Conservation (phyloP, 2,797 vertebrate genomes). For the Anguilla marmorata region DNA sequence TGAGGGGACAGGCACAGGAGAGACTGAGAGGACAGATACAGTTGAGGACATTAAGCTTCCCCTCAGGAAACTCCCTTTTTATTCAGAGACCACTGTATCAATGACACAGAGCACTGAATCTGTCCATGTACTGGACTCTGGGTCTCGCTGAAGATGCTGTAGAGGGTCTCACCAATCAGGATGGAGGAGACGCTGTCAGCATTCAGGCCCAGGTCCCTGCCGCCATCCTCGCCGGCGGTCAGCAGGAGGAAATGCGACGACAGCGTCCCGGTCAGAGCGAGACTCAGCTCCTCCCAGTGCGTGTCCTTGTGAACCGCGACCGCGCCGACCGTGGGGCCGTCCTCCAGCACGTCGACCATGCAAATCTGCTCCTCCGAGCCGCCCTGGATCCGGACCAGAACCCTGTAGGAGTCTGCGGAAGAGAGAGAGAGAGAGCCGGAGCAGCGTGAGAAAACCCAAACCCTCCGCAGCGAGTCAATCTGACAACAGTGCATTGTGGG, state of each 20-base stretch:
- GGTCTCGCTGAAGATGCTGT: neutral
- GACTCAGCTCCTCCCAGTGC: constrained; percentile 82
- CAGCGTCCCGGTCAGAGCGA: constrained; percentile 75
- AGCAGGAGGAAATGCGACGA: constrained; percentile 79
- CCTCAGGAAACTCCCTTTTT: neutral
- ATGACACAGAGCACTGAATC: neutral
- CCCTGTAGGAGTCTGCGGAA: constrained; percentile 79
- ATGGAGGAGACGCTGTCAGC: constrained; percentile 77
- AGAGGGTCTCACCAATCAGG: constrained; percentile 77
- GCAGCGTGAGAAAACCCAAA: neutral
- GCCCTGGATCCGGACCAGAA: constrained; percentile 79
- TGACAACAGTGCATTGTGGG: neutral
- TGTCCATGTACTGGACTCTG: neutral
- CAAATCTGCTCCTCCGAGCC: constrained; percentile 68
- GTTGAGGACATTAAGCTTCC: neutral
- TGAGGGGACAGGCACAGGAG: too few relatives aligned
- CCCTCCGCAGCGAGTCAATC: neutral
- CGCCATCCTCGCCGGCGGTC: constrained; percentile 75
- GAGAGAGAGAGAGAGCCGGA: neutral
- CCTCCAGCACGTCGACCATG: constrained; percentile 73
- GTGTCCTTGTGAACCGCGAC: constrained; percentile 79
- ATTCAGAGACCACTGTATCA: neutral
- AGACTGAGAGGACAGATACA: neutral
- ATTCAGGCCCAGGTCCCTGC: constrained; percentile 75
- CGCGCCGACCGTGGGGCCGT: constrained; percentile 74